These are phyloP conservation scores for Calliphora vicina DNA, from an alignment of 1,140 invertebrate genomes.

Conservation along the genomic window DNA sequence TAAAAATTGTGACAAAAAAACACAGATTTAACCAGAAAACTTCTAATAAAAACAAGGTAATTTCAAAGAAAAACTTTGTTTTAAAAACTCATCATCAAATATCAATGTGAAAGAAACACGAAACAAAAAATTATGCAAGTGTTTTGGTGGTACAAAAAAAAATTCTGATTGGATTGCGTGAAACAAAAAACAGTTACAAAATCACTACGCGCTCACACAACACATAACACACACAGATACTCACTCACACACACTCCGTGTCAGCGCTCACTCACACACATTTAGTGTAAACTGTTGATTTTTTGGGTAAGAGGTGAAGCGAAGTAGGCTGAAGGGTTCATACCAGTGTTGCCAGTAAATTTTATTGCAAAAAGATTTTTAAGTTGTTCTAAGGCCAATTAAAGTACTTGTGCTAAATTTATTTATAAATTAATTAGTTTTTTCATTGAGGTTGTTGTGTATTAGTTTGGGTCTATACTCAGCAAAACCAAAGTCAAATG, in stretches of 20 bases:
- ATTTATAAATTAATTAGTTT: too few species aligned
- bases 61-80: background rate
- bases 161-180: constrained; percentile 33
- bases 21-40: background rate
- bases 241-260: background rate
- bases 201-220: constrained; percentile 11
- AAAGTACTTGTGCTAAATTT: too few species aligned
- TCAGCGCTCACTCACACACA: background rate
- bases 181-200: constrained; percentile 26
- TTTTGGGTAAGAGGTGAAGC: background rate
- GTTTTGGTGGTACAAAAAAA: constrained; percentile 22
- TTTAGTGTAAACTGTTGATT: background rate
- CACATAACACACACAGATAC: background rate
- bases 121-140: constrained; percentile 21
- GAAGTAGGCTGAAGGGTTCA: background rate
- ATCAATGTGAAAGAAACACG: constrained; percentile 1
- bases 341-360: too few species aligned
- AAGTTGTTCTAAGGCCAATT: too few species aligned
- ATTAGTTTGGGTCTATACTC: too few species aligned
- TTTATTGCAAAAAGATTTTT: too few species aligned
- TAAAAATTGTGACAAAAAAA: background rate
- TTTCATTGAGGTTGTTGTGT: too few species aligned
- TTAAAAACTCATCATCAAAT: background rate
- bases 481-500: too few species aligned
- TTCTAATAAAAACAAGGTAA: background rate